Percentiles rank a stretch among this genome's conserved stretches.
phyloP scores from a whole-genome alignment of 2,113 vertebrate species.

The Conger conger region DNA sequence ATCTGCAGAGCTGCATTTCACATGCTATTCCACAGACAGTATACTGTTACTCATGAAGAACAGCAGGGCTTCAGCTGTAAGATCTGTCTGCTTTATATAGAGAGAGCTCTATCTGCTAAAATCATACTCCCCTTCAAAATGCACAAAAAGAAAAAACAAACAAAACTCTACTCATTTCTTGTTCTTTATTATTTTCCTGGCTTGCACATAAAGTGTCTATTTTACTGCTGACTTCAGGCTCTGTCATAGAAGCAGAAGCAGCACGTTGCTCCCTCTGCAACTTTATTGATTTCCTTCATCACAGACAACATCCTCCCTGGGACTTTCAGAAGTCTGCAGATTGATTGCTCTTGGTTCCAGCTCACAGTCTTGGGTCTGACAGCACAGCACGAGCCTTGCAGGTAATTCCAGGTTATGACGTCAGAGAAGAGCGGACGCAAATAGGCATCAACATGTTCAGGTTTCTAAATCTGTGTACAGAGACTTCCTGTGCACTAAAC shows the following conservation, averaged over 20 bases:
- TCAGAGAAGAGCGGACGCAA: constrained; percentile 3
- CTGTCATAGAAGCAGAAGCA: not conserved
- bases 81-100: not conserved
- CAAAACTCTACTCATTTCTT: not conserved
- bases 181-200: not conserved
- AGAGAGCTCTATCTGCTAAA: too few relatives aligned
- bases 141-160: not conserved
- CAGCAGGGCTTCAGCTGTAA: not conserved
- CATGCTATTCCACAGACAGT: not conserved
- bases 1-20: not conserved
- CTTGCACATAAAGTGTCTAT: not conserved
- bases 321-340: not conserved
- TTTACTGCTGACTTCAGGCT: not conserved
- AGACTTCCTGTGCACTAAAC: not conserved
- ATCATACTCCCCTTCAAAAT: too few relatives aligned
- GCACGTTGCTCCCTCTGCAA: not conserved
- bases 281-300: constrained; percentile 28
- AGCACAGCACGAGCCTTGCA: not conserved
- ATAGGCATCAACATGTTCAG: not conserved
- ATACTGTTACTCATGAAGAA: not conserved
- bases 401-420: constrained; percentile 18
- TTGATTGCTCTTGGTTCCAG: constrained; percentile 21
- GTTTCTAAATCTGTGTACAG: constrained; percentile 3
- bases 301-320: constrained; percentile 25
- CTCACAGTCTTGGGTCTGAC: constrained; percentile 23